A percentile compares a stretch with the other conserved stretches of the same genome.
phyloP scores from a whole-genome alignment of 2,888 invertebrate species.

The Margaritifera margaritifera region DNA sequence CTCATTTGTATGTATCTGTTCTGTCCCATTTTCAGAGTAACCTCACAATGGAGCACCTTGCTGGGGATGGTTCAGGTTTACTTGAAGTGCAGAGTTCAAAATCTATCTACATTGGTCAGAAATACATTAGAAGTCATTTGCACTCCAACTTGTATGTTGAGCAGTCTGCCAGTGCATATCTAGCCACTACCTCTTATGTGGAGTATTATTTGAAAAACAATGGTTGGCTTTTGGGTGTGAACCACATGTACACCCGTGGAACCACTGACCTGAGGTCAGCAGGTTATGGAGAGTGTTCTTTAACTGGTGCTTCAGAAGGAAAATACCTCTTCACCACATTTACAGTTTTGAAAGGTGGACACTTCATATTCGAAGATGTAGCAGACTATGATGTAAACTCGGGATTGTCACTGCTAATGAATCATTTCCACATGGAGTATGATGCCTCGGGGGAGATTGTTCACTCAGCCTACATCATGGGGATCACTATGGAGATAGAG shows the following conservation, averaged over 20 bases:
- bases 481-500: slow-evolving; percentile 38
- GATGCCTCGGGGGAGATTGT: slow-evolving; percentile 25
- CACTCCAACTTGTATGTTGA: slow-evolving; percentile 32
- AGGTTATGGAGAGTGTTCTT: slow-evolving; percentile 37
- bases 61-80: slow-evolving; percentile 48
- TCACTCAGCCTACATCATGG: slow-evolving; percentile 29
- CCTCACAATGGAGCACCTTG: slow-evolving; percentile 29
- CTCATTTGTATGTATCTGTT: no score
- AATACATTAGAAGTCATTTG: slow-evolving; percentile 34
- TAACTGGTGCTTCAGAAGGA: slow-evolving; percentile 12
- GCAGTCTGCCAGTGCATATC: slow-evolving; percentile 18
- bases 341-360: slow-evolving; percentile 40
- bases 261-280: slow-evolving; percentile 27
- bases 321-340: slow-evolving; percentile 38
- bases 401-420: slow-evolving; percentile 23
- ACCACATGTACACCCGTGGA: slow-evolving; percentile 43
- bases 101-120: slow-evolving; percentile 31
- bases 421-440: slow-evolving; percentile 39
- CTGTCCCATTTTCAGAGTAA: no score
- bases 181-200: slow-evolving; percentile 41
- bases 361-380: slow-evolving; percentile 24
- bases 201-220: slow-evolving; percentile 34
- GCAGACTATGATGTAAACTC: slow-evolving; percentile 18
- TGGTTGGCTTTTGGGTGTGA: slow-evolving; percentile 43
- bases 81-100: slow-evolving; percentile 28